phyloP scores from a whole-genome alignment of 2,888 invertebrate genomes.

The Nomada hirtipes region DNA sequence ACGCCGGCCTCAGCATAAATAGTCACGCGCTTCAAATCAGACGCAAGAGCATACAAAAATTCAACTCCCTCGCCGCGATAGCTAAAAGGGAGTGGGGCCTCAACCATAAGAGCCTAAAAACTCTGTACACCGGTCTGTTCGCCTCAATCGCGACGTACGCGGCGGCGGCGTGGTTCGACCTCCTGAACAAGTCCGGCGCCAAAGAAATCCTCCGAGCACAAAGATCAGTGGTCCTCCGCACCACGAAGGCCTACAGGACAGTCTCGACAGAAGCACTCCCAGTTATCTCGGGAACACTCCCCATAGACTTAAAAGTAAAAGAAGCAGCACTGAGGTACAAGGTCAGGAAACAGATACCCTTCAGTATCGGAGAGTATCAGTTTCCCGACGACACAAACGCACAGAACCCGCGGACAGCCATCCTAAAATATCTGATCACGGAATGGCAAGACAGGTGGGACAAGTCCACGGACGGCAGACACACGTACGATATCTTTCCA shows the following conservation, averaged over 20 bases:
- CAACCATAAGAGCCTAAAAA: neutral
- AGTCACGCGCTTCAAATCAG: neutral
- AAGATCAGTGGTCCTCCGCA: neutral
- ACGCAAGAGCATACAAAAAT: neutral
- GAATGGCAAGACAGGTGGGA: no score
- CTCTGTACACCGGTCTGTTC: neutral
- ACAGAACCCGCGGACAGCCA: no score
- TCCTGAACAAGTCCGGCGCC: neutral
- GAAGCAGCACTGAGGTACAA: neutral
- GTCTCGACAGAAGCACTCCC: neutral
- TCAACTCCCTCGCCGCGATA: neutral
- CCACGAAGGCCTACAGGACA: neutral
- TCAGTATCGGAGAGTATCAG: no score
- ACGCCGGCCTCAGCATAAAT: neutral
- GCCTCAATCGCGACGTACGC: no score
- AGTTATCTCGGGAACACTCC: neutral
- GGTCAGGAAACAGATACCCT: neutral
- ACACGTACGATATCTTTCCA: neutral
- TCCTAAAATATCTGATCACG: no score
- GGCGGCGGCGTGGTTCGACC: conserved; percentile 17
- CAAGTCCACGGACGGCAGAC: no score
- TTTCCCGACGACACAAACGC: neutral
- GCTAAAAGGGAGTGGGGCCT: conserved; percentile 3
- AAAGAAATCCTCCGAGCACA: neutral
- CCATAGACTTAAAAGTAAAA: neutral